These are phyloP conservation scores for Limnodromus scolopaceus DNA, from an alignment of 2,797 vertebrate species.

Conservation along the genomic window DNA sequence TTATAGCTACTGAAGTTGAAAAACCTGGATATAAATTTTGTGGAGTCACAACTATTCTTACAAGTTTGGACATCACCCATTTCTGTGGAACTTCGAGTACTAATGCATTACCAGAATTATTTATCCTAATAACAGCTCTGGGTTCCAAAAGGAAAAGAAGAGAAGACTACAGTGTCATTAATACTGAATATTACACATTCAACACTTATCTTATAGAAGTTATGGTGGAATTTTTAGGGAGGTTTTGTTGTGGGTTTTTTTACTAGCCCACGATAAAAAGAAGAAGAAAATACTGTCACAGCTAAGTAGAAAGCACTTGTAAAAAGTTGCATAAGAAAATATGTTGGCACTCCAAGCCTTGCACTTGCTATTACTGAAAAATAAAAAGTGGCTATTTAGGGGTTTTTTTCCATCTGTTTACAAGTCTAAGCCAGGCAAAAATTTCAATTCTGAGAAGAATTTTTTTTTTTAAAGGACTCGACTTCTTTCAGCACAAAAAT, in stretches of 20 bases:
- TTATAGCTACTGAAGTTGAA: not conserved
- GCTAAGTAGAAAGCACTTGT: not conserved
- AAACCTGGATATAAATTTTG: not conserved
- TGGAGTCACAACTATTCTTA: not conserved
- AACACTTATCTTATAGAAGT: not conserved
- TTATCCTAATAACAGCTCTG: not conserved
- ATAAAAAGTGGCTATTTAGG: not conserved
- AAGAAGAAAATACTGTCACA: not conserved
- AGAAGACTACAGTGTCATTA: not conserved
- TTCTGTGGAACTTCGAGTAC: not conserved
- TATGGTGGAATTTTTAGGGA: not conserved
- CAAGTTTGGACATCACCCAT: not conserved
- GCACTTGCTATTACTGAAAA: not conserved
- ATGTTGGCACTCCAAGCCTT: not conserved
- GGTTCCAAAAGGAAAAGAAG: not conserved
- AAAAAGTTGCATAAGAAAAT: not conserved
- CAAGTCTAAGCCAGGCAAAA: not conserved
- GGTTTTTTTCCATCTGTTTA: not conserved
- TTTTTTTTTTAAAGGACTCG: not conserved
- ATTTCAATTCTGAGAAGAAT: not conserved
- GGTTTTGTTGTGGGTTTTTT: not conserved
- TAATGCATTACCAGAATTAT: not conserved
- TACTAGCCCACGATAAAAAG: not conserved
- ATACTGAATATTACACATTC: accelerated
- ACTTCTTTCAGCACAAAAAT: not conserved